phyloP scores from a whole-genome alignment of 2,113 vertebrate genomes.

The Numida meleagris region DNA sequence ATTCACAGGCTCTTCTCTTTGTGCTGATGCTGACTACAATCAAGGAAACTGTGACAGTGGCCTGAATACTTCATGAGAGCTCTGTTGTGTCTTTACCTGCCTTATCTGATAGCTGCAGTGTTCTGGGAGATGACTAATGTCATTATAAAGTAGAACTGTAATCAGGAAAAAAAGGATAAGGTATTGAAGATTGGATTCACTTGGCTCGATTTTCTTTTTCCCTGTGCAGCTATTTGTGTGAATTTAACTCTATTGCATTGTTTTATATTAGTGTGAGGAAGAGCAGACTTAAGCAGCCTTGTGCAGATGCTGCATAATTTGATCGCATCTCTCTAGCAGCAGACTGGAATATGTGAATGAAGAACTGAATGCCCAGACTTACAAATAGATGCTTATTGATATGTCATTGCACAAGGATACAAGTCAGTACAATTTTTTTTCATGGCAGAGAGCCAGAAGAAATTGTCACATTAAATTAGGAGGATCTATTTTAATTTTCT shows the following conservation, averaged over 20 bases:
- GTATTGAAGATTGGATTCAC: neutral
- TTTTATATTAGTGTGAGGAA: neutral
- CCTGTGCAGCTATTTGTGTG: neutral
- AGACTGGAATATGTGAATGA: neutral
- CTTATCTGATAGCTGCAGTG: neutral
- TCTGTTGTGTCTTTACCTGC: neutral
- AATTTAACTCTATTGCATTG: neutral
- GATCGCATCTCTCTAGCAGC: neutral
- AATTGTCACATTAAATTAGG: constrained; percentile 37
- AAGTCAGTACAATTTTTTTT: neutral
- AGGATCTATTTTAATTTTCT: constrained; percentile 40
- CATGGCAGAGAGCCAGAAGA: neutral
- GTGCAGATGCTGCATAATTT: neutral
- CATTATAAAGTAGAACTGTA: neutral
- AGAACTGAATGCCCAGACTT: neutral
- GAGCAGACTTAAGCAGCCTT: neutral
- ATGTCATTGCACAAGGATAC: neutral
- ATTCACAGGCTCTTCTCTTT: neutral
- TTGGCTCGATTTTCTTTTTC: neutral
- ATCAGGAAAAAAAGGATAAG: neutral
- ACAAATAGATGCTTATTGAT: neutral
- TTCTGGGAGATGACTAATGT: neutral
- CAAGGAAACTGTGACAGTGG: neutral
- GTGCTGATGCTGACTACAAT: neutral
- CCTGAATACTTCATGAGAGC: neutral